phyloP scores from a whole-genome alignment of 37 sponge, comb jelly and placozoan species.

The Haliclona indistincta region DNA sequence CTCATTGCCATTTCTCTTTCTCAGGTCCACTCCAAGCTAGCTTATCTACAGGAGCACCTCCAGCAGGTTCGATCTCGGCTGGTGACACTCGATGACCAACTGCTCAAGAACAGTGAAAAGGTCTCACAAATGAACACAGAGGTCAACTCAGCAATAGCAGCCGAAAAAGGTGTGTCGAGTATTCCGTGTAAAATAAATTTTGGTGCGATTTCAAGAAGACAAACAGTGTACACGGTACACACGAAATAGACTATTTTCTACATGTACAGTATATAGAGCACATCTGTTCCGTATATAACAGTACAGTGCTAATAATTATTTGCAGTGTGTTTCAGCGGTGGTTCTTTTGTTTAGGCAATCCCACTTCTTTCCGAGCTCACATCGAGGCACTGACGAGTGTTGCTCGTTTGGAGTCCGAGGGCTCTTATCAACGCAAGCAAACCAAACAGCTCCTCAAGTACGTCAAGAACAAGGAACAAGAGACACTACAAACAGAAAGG shows the following conservation, averaged over 20 bases:
- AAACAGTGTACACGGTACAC: no score
- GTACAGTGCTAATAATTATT: background rate
- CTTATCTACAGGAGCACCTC: conserved; percentile 15
- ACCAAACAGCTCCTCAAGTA: conserved; percentile 69
- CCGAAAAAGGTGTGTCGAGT: background rate
- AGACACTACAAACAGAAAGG: conserved; percentile 56
- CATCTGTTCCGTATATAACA: background rate
- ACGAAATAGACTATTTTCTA: no score
- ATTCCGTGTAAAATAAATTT: background rate
- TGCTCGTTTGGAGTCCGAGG: conserved; percentile 54
- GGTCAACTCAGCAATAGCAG: conserved; percentile 8
- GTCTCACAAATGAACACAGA: conserved; percentile 44
- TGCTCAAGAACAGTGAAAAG: conserved; percentile 64
- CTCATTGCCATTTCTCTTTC: background rate
- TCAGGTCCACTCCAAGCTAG: conserved; percentile 33
- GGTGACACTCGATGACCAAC: conserved; percentile 34
- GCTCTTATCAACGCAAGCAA: conserved; percentile 59
- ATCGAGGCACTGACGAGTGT: conserved; percentile 47
- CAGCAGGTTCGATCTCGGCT: conserved; percentile 28
- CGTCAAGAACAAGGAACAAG: conserved; percentile 65
- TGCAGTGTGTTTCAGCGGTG: background rate
- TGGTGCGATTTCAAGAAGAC: no score
- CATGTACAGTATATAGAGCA: background rate
- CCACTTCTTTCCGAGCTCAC: conserved; percentile 31
- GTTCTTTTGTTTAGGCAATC: background rate